Conservation (phyloP, 2,888 invertebrate genomes). For the Athalia circularis region DNA sequence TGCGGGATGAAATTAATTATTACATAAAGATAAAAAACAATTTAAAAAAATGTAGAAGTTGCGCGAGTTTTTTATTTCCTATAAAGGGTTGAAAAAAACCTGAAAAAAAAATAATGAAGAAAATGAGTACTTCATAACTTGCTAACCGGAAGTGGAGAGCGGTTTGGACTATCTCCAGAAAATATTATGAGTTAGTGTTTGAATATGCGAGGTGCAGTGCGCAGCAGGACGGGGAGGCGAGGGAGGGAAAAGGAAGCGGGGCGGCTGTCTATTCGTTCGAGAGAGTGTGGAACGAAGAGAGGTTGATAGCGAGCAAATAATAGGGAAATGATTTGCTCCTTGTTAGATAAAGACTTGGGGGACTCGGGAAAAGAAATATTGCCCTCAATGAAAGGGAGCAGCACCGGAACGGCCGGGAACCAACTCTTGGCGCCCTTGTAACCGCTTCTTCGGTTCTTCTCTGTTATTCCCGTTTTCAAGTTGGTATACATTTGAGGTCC, state of each 20-base stretch:
- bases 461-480: conserved; percentile 44
- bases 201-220: conserved; percentile 45
- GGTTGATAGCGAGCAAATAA: conserved; percentile 72
- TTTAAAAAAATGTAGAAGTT: background rate
- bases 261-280: conserved; percentile 61
- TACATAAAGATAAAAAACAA: background rate
- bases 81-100: background rate
- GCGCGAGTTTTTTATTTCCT: background rate
- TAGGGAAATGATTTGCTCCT: conserved; percentile 75
- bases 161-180: conserved; percentile 72
- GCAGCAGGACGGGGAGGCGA: background rate
- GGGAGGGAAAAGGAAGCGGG: conserved; percentile 42
- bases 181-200: conserved; percentile 62
- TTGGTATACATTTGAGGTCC: conserved; percentile 28
- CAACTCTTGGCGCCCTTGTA: conserved; percentile 63
- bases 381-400: conserved; percentile 71
- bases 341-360: conserved; percentile 71
- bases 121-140: conserved; percentile 37
- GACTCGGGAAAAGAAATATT: conserved; percentile 71
- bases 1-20: too few species aligned
- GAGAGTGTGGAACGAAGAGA: conserved; percentile 53
- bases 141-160: conserved; percentile 66
- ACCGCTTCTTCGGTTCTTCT: conserved; percentile 67
- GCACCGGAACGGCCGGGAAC: conserved; percentile 51
- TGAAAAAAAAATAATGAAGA: too few species aligned